Base-by-base conservation (phyloP, 2,888 invertebrate species). In the Minunthozetes semirufus region DNA sequence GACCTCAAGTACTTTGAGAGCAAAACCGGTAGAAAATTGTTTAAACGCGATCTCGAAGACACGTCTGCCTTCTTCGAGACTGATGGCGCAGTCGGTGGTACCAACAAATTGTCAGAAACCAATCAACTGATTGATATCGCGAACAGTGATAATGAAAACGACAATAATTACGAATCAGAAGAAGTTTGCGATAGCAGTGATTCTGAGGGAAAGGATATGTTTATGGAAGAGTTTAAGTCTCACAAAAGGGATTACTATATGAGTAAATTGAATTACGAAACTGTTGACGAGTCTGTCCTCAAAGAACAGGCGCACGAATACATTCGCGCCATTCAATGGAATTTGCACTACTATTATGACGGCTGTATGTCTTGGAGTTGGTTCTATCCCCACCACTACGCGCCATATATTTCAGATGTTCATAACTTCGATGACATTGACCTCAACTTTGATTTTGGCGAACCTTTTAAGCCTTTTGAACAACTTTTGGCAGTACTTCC, bases 311-410 rank as follows among this genome's bases (percentile, higher is more conserved):
- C 94, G 0, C 89, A 90, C 81, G 89, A 91, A 72, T 99, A 97
- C 82, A 90, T 98, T 13, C 86, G 90, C 56, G 97, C 95, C 0
- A 89, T 99, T 71, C 97, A 98, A 80, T 99, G 98, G 98, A 94
- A 94, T 81, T 85, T 98, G 22, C 88, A 90, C 81, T 99, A 99
- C 83, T 99, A 99, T 83, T 98, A 95, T 84, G 89, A 93, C 80
- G 98, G 98, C 8, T 93, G 95, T 63, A 91, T 91, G 72, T 96
- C 95, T 0, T 99, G 99, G 99, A 92, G 93, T 42, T 99, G 98
- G 98, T 97, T 87, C 84, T 99, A 96, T 83, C 95, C 96, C 0
- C 92, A 93, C 81, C 97, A 99, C 83, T 99, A 98, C 84, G 92
- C 97, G 0, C 98, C 98, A 0, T 97, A 90, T 82, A 91, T 96